Percentiles rank a stretch among this genome's conserved stretches.
These are phyloP conservation scores for Hypolimnas misippus DNA, from an alignment of 2,888 invertebrate genomes.

Conservation along the genomic window DNA sequence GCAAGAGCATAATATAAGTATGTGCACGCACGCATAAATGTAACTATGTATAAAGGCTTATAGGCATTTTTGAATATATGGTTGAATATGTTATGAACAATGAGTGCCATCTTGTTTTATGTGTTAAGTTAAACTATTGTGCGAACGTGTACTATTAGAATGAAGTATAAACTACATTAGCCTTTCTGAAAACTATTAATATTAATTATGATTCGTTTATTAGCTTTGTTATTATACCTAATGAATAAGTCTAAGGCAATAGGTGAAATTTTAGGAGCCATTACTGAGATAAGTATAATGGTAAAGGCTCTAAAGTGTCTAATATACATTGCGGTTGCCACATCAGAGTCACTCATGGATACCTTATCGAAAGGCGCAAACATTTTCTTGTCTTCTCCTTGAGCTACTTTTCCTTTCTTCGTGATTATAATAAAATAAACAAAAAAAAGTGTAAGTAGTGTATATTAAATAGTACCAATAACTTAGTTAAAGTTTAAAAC, in stretches of 20 bases:
- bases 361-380: constrained; percentile 94
- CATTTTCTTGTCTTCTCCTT: constrained; percentile 89
- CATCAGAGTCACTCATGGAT: constrained; percentile 53
- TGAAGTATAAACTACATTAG: not conserved
- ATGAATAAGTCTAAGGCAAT: not conserved
- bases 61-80: not conserved
- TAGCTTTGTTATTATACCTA: not conserved
- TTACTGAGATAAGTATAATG: constrained; percentile 10
- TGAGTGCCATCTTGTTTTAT: not conserved
- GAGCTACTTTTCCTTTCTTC: constrained; percentile 91
- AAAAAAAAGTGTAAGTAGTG: constrained; percentile 2
- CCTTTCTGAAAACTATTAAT: not conserved
- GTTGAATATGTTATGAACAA: not conserved
- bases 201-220: not conserved
- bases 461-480: not conserved
- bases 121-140: not conserved
- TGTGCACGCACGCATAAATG: not conserved
- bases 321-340: constrained; percentile 42
- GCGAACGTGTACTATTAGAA: not conserved
- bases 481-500: constrained; percentile 67
- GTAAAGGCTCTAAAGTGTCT: constrained; percentile 23
- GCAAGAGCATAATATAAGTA: not conserved
- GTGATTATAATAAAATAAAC: constrained; percentile 45
- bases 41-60: not conserved
- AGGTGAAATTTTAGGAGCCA: constrained; percentile 2